These are phyloP conservation scores for Drosophila saltans DNA, from an alignment of 1,140 invertebrate species.

Conservation along the genomic window DNA sequence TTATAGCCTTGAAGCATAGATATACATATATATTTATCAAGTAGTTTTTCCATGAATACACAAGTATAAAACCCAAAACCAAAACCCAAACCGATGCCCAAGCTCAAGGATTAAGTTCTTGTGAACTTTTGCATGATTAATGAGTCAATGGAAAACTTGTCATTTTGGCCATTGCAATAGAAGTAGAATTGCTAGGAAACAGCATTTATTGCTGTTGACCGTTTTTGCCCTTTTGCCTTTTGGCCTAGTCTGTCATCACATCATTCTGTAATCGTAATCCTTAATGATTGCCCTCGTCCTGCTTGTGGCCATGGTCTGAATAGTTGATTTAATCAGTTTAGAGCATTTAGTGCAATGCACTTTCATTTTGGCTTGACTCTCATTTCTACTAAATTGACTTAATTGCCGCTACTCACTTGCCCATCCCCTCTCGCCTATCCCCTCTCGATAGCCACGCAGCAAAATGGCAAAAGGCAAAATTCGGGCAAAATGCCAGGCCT, in stretches of 20 bases:
- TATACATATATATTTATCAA: no score
- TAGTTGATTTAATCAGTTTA: conserved; percentile 53
- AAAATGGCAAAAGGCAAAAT: conserved; percentile 35
- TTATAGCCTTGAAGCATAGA: no score
- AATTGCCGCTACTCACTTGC: not conserved
- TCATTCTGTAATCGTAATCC: conserved; percentile 57
- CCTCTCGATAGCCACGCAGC: conserved; percentile 28
- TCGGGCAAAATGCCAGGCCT: not conserved
- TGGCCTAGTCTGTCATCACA: conserved; percentile 46
- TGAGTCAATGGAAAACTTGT: not conserved
- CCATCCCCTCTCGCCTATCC: no score
- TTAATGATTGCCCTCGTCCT: conserved; percentile 47
- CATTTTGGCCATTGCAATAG: conserved; percentile 11
- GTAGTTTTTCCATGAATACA: not conserved
- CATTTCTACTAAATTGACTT: conserved; percentile 44
- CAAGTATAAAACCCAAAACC: not conserved
- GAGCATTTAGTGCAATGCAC: conserved; percentile 50
- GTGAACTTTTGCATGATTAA: conserved; percentile 42
- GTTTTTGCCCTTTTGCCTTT: conserved; percentile 24
- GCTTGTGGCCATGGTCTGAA: conserved; percentile 28
- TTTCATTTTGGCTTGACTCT: conserved; percentile 28
- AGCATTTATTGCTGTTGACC: conserved; percentile 42
- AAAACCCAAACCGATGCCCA: conserved; percentile 1
- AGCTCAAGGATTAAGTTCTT: conserved; percentile 64
- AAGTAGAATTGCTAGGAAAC: not conserved